Conservation (phyloP, 1,140 invertebrate species). For the Lepidurus packardi region DNA sequence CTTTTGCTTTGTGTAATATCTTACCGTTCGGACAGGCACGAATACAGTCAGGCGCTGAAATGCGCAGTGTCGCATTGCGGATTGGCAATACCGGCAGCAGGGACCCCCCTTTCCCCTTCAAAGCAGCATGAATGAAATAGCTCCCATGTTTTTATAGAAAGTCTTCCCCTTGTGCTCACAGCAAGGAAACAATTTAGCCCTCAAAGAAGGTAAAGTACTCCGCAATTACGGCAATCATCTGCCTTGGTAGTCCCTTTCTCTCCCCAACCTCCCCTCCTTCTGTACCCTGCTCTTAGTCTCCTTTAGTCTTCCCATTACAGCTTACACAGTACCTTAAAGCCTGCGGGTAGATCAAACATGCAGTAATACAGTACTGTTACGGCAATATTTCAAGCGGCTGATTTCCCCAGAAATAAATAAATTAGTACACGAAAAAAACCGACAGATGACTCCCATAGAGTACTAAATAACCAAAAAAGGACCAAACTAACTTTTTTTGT, state of each 20-base stretch:
- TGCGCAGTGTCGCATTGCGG: conserved; percentile 20
- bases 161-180: not conserved
- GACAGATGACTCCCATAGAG: too few species aligned
- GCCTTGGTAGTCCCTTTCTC: not conserved
- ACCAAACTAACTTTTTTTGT: too few species aligned
- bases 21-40: not conserved
- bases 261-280: not conserved
- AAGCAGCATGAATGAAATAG: conserved; percentile 8
- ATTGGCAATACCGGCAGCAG: not conserved
- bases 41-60: not conserved
- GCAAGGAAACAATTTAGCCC: not conserved
- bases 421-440: not conserved
- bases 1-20: not conserved
- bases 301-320: not conserved
- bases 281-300: not conserved
- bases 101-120: not conserved
- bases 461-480: too few species aligned
- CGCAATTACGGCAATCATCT: not conserved
- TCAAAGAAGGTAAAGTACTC: not conserved
- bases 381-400: not conserved
- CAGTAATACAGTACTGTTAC: not conserved
- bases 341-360: not conserved
- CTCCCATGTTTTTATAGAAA: not conserved
- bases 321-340: not conserved
- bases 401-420: not conserved